These are phyloP conservation scores for Sus cebifrons DNA, from an alignment of 2,797 vertebrate species.

Conservation along the genomic window DNA sequence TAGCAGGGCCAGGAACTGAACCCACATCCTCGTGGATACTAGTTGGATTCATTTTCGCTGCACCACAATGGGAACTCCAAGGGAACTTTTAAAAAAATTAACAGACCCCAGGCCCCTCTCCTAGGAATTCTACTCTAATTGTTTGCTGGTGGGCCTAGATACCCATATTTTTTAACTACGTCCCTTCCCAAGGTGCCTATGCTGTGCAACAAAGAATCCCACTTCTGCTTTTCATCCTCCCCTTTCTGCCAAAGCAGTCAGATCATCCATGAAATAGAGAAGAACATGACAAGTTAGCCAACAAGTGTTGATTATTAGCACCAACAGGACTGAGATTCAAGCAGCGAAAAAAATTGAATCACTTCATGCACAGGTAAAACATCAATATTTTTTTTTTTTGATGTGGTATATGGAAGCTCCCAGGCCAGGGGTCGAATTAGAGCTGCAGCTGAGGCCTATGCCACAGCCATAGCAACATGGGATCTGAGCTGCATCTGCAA, in stretches of 20 bases:
- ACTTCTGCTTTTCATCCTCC: neutral
- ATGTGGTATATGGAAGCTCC: too few relatives aligned
- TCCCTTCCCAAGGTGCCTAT: neutral
- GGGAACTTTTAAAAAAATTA: neutral
- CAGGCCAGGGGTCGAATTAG: too few relatives aligned
- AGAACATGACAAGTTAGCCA: neutral
- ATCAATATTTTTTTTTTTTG: neutral
- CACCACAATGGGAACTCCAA: too few relatives aligned
- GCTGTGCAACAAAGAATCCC: neutral
- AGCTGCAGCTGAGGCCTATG: too few relatives aligned
- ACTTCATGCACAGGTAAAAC: neutral
- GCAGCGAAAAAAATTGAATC: slow-evolving; percentile 20
- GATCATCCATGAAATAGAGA: neutral
- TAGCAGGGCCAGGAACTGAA: too few relatives aligned
- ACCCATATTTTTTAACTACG: neutral
- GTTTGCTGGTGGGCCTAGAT: neutral
- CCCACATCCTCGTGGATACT: too few relatives aligned
- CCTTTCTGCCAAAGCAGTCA: neutral
- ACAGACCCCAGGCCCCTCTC: neutral
- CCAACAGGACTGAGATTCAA: neutral
- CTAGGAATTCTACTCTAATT: neutral
- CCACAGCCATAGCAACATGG: too few relatives aligned
- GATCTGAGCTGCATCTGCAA: too few relatives aligned
- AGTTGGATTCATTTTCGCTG: too few relatives aligned
- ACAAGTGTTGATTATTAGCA: neutral